Evolutionary conservation across 2,888 invertebrate species (phyloP), one percentile per base, ranked within the genome.

Genomic region (Cybosia mesomella): DNA sequence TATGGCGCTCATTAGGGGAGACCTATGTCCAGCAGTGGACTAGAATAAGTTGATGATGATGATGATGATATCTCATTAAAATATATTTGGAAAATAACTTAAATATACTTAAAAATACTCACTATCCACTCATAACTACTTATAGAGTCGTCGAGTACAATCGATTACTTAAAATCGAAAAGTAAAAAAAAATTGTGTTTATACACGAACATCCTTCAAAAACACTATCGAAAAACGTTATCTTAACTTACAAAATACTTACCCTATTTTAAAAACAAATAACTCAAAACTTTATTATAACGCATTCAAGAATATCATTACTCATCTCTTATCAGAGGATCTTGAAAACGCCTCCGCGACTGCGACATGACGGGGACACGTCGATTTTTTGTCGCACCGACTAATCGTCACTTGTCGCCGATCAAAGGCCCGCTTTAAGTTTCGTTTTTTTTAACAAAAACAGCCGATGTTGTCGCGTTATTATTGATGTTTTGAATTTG

Each of bases 361-460:
- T 77, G 77, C 85, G 81, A 91, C 90, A 91, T 87, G 92, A 92
- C 93, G 88, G 81, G 86, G 90, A 92, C 93, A 91, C 86, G 87
- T 88, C 87, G 84, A 85, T 83, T 89, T 91, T 91, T 91, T 91
- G 89, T 91, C 86, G 84, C 78, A 69, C 68, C 80, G 74, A 81
- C 89, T 92, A 91, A 93, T 93, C 92, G 92, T 88, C 92, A 92
- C 92, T 87, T 85, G 86, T 81, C 77, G 76, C 72, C 82, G 83
- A 87, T 88, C 87, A 87, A 87, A 82, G 86, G 64, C 75, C 85
- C 87, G 88, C 86, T 70, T 81, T 76, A 73, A 73, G 68, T 72
- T 67, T 68, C 64, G 76, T 84, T 80, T 85, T 86, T 83, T 80
- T 74, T 76, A 61, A 73, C 24, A 77, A 81, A 81, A 68, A 67